These are phyloP conservation scores for Lynx canadensis DNA, from an alignment of 2,113 vertebrate species.

Conservation along the genomic window DNA sequence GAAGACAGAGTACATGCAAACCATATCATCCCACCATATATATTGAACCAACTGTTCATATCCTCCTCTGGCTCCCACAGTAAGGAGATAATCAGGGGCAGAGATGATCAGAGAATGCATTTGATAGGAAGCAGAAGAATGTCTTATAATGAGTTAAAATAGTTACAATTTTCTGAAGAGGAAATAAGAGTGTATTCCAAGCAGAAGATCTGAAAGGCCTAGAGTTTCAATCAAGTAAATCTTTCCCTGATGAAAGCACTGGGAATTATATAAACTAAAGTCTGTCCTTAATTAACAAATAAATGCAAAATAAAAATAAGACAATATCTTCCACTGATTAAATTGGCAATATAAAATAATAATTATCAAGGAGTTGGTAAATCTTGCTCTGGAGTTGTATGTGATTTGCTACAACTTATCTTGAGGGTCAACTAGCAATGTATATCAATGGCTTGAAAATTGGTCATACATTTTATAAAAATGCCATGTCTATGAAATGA, in stretches of 20 bases:
- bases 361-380: background rate
- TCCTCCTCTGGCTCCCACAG: background rate
- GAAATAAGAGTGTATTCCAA: background rate
- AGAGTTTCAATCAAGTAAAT: background rate
- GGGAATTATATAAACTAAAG: background rate
- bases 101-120: background rate
- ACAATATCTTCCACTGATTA: background rate
- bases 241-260: conserved; percentile 1
- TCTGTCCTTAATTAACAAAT: background rate
- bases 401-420: background rate
- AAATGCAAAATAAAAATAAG: background rate
- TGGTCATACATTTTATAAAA: background rate
- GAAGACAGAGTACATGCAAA: background rate
- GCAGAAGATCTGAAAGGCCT: background rate
- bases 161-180: background rate
- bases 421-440: background rate
- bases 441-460: background rate
- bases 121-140: background rate
- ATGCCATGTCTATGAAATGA: background rate
- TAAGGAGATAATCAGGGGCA: background rate
- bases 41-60: background rate
- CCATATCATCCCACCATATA: background rate
- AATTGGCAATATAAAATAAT: background rate
- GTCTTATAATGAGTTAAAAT: background rate
- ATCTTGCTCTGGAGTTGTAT: background rate